These are phyloP conservation scores for Irena cyanogastra DNA, from an alignment of 2,113 vertebrate species.

Conservation along the genomic window DNA sequence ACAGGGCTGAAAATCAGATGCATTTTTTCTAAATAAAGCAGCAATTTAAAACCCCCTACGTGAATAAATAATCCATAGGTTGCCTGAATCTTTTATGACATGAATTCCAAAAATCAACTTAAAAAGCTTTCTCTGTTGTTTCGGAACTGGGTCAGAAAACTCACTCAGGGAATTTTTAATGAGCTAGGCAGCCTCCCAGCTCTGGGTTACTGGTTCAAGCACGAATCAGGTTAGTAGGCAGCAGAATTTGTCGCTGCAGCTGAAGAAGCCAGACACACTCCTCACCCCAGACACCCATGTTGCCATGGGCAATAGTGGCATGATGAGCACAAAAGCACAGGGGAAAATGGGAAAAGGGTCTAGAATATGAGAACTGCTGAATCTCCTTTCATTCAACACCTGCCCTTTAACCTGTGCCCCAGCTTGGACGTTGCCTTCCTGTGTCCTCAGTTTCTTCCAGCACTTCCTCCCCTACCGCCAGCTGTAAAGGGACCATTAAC, in stretches of 20 bases:
- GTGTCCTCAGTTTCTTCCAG: background rate
- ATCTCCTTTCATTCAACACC: background rate
- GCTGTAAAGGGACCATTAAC: background rate
- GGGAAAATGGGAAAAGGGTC: background rate
- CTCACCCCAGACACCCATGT: background rate
- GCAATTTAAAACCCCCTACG: background rate
- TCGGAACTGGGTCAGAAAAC: slow-evolving; percentile 46
- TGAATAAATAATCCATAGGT: slow-evolving; percentile 59
- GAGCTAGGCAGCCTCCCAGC: slow-evolving; percentile 2
- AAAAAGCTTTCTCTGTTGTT: slow-evolving; percentile 52
- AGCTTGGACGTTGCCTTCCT: background rate
- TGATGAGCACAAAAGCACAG: background rate
- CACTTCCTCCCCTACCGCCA: background rate
- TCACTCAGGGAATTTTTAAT: slow-evolving; percentile 44
- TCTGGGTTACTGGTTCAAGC: slow-evolving; percentile 55
- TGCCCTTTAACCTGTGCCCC: background rate
- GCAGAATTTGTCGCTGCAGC: background rate
- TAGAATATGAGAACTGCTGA: background rate
- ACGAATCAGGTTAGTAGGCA: slow-evolving; percentile 22
- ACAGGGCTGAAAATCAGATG: background rate
- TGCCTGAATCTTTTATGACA: slow-evolving; percentile 57
- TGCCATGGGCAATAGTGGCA: background rate
- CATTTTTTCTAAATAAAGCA: background rate
- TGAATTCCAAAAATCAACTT: background rate
- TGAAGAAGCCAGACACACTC: background rate